These are phyloP conservation scores for Acrocephalus kingi DNA, from an alignment of 2,113 vertebrate genomes.

Conservation along the genomic window DNA sequence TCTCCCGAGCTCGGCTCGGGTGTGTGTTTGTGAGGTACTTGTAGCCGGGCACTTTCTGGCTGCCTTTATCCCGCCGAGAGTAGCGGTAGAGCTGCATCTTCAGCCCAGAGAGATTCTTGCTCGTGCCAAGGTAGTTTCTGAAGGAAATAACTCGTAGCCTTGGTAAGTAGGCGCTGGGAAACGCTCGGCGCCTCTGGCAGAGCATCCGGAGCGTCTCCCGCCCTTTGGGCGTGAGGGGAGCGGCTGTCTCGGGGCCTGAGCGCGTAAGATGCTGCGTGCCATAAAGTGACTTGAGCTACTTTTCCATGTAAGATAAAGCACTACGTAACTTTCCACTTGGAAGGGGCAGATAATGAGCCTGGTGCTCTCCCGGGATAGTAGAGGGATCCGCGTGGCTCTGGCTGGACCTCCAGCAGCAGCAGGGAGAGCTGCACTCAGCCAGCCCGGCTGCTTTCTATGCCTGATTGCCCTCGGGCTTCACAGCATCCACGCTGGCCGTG, in stretches of 20 bases:
- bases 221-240: neutral
- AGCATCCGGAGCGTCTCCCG: neutral
- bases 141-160: neutral
- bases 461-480: neutral
- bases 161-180: neutral
- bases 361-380: neutral
- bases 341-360: neutral
- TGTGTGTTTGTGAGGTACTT: neutral
- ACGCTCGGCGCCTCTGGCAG: neutral
- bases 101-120: neutral
- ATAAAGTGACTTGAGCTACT: neutral
- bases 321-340: neutral
- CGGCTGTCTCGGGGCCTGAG: neutral
- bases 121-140: neutral
- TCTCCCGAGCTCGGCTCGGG: neutral
- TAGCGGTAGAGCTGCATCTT: neutral
- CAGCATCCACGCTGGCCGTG: neutral
- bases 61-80: neutral
- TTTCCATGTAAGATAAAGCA: neutral
- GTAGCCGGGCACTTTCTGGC: neutral
- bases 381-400: fast-evolving
- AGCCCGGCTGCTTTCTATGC: neutral
- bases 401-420: neutral
- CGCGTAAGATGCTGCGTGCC: fast-evolving
- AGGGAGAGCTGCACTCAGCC: neutral